Evolutionary conservation across 1,140 invertebrate species (phyloP).

Genomic region (Halictus rubicundus): DNA sequence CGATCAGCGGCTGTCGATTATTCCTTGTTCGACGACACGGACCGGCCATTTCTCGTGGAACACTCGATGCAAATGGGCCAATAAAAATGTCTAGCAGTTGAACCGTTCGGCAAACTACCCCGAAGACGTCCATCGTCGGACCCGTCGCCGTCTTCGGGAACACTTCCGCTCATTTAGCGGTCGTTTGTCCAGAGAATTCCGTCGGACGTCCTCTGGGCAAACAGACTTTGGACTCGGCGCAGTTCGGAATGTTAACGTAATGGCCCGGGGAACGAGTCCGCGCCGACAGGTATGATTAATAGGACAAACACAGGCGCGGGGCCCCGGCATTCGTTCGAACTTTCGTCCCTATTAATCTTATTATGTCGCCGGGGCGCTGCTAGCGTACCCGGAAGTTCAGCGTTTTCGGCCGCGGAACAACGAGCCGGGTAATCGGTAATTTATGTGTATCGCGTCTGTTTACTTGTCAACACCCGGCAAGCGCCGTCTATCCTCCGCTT

Average conservation of each 20-base stretch:
- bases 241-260: conserved; percentile 5
- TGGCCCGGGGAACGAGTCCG: neutral
- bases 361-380: neutral
- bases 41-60: too few relatives aligned
- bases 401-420: neutral
- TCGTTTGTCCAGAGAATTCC: conserved; percentile 10
- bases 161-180: conserved; percentile 8
- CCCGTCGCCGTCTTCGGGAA: neutral
- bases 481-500: neutral
- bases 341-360: conserved; percentile 29
- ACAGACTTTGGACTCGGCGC: neutral
- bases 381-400: conserved; percentile 2
- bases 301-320: neutral
- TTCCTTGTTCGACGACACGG: too few relatives aligned
- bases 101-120: neutral
- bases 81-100: too few relatives aligned
- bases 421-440: conserved; percentile 6
- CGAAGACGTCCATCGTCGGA: neutral
- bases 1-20: too few relatives aligned
- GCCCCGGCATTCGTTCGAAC: conserved; percentile 8
- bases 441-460: conserved; percentile 15
- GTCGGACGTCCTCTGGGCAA: neutral
- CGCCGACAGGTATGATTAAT: conserved; percentile 25
- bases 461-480: neutral
- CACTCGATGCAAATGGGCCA: too few relatives aligned